Evolutionary conservation across 2,797 vertebrate genomes (phyloP).

Genomic region (Pangasius larnaudii): DNA sequence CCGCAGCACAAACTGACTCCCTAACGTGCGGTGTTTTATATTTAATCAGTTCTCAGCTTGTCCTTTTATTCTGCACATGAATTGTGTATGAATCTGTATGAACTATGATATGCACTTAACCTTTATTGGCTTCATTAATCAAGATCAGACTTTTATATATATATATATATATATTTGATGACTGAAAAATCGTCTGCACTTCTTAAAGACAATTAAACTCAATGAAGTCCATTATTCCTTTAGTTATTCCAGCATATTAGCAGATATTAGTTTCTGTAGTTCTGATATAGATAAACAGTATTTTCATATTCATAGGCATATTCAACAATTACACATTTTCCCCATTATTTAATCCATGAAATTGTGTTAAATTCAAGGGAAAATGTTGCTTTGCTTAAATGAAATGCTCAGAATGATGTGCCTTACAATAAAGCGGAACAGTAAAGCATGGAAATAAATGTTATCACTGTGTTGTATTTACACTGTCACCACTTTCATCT

Average conservation of each 20-base stretch:
- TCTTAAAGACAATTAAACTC: neutral
- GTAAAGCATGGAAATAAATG: neutral
- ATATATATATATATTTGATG: neutral
- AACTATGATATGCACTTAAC: neutral
- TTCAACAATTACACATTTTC: neutral
- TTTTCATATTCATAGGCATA: neutral
- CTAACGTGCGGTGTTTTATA: neutral
- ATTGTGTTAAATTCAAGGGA: neutral
- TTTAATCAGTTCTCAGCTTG: neutral
- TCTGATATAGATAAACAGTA: neutral
- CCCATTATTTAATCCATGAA: neutral
- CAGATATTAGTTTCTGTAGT: neutral
- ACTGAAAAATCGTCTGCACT: neutral
- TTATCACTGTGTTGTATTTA: neutral
- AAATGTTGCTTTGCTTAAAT: neutral
- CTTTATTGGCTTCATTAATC: neutral
- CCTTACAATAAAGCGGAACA: neutral
- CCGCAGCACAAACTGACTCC: neutral
- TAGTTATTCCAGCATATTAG: neutral
- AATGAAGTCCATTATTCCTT: neutral
- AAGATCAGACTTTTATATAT: neutral
- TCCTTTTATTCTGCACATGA: neutral
- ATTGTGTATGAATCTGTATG: neutral
- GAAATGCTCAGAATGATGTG: neutral
- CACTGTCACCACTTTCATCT: neutral